phyloP scores from a whole-genome alignment of 2,113 vertebrate genomes.

The Tursiops truncatus region DNA sequence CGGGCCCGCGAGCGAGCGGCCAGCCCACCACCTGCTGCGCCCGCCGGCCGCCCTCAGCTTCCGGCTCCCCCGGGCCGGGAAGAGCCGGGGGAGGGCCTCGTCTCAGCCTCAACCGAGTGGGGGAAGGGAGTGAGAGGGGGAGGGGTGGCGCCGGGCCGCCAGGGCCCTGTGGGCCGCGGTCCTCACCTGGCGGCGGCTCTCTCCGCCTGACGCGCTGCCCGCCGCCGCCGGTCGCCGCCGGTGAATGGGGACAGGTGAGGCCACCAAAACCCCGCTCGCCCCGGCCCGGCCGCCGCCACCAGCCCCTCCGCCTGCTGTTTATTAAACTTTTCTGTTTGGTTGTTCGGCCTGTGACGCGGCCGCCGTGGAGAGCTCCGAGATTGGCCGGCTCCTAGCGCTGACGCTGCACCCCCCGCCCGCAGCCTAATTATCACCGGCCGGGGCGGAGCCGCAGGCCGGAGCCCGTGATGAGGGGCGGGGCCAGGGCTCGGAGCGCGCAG shows the following conservation, averaged over 20 bases:
- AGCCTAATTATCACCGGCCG: constrained; percentile 37
- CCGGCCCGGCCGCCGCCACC: constrained; percentile 56
- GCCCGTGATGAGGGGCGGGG: background rate
- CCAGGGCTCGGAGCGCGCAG: background rate
- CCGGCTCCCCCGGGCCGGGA: constrained; percentile 31
- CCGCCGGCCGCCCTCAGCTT: constrained; percentile 38
- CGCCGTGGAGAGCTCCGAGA: background rate
- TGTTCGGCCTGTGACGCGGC: constrained; percentile 78
- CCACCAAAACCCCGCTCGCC: constrained; percentile 54
- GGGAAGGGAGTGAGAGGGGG: background rate
- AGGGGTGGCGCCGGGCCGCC: background rate
- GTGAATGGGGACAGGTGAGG: constrained; percentile 69
- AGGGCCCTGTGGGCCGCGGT: background rate
- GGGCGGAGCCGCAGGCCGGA: background rate
- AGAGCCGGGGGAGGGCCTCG: background rate
- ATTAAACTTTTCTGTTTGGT: constrained; percentile 82
- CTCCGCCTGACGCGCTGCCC: constrained; percentile 47
- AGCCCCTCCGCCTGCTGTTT: constrained; percentile 73
- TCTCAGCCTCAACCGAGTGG: background rate
- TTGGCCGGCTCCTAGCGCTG: constrained; percentile 66
- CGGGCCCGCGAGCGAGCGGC: background rate
- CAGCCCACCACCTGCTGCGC: constrained; percentile 66
- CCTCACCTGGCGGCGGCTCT: constrained; percentile 66
- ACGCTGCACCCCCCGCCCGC: constrained; percentile 64
- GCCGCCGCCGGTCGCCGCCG: constrained; percentile 65